Evolutionary conservation across 1,140 invertebrate species (phyloP).

Genomic region (Leptinotarsa lineolata): DNA sequence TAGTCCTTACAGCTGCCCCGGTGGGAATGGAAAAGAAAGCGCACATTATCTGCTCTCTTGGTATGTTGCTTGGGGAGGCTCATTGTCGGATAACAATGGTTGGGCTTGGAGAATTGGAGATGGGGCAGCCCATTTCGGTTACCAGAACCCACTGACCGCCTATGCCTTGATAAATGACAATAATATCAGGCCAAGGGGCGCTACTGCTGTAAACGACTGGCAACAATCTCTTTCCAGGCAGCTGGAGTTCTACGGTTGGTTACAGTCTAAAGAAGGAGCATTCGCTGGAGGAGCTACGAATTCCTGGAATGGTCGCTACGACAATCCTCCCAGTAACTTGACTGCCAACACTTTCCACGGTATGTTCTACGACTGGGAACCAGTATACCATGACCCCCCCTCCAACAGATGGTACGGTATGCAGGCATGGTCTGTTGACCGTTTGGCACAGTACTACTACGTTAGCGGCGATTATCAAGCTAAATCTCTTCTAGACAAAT

Average conservation of each 20-base stretch:
- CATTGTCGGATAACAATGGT: constrained; percentile 26
- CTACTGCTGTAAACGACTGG: constrained; percentile 38
- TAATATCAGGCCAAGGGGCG: constrained; percentile 35
- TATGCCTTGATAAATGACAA: constrained; percentile 35
- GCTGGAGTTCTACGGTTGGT: constrained; percentile 36
- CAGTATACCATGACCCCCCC: constrained; percentile 39
- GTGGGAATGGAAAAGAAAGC: constrained; percentile 36
- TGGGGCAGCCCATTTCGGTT: constrained; percentile 41
- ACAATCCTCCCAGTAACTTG: constrained; percentile 28
- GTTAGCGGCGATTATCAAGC: constrained; percentile 35
- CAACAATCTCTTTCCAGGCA: constrained; percentile 33
- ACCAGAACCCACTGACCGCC: constrained; percentile 40
- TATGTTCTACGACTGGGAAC: constrained; percentile 43
- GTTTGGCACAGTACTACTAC: constrained; percentile 40
- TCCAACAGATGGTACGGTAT: constrained; percentile 43
- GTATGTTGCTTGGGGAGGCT: constrained; percentile 40
- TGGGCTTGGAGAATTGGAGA: constrained; percentile 43
- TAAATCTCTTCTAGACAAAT: constrained; percentile 32
- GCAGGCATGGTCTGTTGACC: constrained; percentile 40
- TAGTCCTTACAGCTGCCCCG: constrained; percentile 25
- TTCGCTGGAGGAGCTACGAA: constrained; percentile 41
- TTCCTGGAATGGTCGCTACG: constrained; percentile 38
- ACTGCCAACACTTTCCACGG: constrained; percentile 37
- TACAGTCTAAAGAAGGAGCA: constrained; percentile 35
- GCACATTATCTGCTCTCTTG: constrained; percentile 39